These are phyloP conservation scores for Philaenus spumarius DNA, from an alignment of 1,140 invertebrate species.

Conservation along the genomic window DNA sequence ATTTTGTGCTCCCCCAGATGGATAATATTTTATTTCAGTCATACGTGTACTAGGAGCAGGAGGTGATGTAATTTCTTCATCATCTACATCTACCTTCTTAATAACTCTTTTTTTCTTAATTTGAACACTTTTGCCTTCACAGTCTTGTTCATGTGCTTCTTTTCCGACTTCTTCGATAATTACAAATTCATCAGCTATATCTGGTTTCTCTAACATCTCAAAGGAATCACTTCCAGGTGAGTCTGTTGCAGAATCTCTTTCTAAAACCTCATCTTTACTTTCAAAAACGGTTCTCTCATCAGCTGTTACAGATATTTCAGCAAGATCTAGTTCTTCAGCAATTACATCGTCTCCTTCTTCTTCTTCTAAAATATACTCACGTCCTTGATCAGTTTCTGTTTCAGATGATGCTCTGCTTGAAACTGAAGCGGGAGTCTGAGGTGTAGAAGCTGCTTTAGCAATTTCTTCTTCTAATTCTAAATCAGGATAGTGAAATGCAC, in stretches of 20 bases:
- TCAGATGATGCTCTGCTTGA: constrained; percentile 54
- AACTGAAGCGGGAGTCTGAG: constrained; percentile 50
- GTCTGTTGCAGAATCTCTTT: constrained; percentile 51
- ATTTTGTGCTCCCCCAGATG: constrained; percentile 45
- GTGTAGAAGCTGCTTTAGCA: constrained; percentile 37
- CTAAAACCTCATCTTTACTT: constrained; percentile 33
- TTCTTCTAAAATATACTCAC: constrained; percentile 49
- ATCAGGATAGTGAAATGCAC: constrained; percentile 45
- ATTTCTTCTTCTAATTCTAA: constrained; percentile 39
- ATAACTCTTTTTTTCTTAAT: constrained; percentile 45
- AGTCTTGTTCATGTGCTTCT: constrained; percentile 70
- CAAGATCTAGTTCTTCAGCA: constrained; percentile 43
- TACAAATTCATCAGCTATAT: constrained; percentile 78
- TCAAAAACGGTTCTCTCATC: constrained; percentile 47
- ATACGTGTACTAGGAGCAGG: constrained; percentile 49
- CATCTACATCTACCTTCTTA: constrained; percentile 55
- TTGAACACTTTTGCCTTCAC: constrained; percentile 69
- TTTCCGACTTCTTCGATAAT: constrained; percentile 79
- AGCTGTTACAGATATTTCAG: constrained; percentile 44
- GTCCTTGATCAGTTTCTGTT: constrained; percentile 51
- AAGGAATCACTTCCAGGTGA: constrained; percentile 84
- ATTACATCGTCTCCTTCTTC: constrained; percentile 48
- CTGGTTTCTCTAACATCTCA: constrained; percentile 78
- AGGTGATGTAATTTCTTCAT: constrained; percentile 60
- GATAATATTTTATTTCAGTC: constrained; percentile 46